These are phyloP conservation scores for Lepeophtheirus salmonis DNA, from an alignment of 1,140 invertebrate species.

Conservation along the genomic window DNA sequence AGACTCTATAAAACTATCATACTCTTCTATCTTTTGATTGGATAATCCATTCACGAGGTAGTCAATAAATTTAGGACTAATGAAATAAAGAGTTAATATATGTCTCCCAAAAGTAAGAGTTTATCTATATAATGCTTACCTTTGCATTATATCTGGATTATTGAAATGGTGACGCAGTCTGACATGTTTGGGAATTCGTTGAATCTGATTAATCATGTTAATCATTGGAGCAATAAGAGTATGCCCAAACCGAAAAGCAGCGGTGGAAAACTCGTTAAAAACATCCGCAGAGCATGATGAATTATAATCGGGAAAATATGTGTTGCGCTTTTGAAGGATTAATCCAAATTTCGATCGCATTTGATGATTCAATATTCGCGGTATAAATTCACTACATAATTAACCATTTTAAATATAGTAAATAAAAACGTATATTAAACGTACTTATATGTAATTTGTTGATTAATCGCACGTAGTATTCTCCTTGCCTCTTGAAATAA, in stretches of 20 bases:
- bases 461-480: constrained; percentile 68
- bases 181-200: neutral
- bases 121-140: neutral
- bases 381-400: constrained; percentile 33
- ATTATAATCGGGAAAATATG: constrained; percentile 37
- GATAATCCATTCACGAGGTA: neutral
- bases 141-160: constrained; percentile 13
- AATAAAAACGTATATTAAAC: constrained; percentile 33
- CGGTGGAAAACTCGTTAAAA: constrained; percentile 42
- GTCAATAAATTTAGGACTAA: neutral
- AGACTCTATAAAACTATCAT: neutral
- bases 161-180: constrained; percentile 14
- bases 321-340: constrained; percentile 24
- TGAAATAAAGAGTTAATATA: neutral
- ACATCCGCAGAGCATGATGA: constrained; percentile 36
- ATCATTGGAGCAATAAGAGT: constrained; percentile 33
- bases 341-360: constrained; percentile 31
- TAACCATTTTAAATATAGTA: neutral
- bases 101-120: neutral
- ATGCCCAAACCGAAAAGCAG: constrained; percentile 43
- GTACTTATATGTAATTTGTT: constrained; percentile 83
- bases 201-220: constrained; percentile 19
- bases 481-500: constrained; percentile 61
- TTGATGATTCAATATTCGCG: constrained; percentile 27
- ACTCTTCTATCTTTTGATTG: neutral